Evolutionary conservation across 2,888 invertebrate genomes (phyloP).

Genomic region (Sceliomorpha sp.): DNA sequence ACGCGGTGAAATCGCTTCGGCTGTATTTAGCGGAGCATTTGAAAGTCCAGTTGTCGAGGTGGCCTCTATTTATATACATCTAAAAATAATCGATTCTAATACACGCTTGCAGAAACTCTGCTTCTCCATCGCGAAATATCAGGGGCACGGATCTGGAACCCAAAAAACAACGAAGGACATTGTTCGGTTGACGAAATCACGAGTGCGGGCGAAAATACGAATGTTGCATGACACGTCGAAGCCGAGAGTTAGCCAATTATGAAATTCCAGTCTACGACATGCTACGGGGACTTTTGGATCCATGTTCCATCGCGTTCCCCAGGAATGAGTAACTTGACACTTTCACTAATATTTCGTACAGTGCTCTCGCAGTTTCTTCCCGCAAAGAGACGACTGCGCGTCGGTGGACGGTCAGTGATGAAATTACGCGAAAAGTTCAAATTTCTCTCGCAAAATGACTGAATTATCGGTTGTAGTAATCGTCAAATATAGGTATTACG

Average conservation of each 20-base stretch:
- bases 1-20: no score
- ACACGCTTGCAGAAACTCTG: background rate
- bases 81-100: no score
- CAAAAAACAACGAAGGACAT: no score
- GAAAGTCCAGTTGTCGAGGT: no score
- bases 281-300: slow-evolving; percentile 2
- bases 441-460: slow-evolving; percentile 8
- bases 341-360: slow-evolving; percentile 9
- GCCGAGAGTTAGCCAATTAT: background rate
- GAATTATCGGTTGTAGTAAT: background rate
- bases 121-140: slow-evolving; percentile 1
- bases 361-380: background rate
- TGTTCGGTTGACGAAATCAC: no score
- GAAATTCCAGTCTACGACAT: slow-evolving; percentile 7
- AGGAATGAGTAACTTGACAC: slow-evolving; percentile 17
- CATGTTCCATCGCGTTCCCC: slow-evolving; percentile 7
- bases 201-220: no score
- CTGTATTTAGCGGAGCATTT: no score
- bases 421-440: background rate
- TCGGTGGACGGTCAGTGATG: background rate
- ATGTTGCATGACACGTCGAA: background rate
- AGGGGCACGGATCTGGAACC: background rate
- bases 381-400: background rate
- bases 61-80: no score
- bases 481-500: background rate